Conservation (phyloP, 2,888 invertebrate genomes). For the Entomobrya proxima region DNA sequence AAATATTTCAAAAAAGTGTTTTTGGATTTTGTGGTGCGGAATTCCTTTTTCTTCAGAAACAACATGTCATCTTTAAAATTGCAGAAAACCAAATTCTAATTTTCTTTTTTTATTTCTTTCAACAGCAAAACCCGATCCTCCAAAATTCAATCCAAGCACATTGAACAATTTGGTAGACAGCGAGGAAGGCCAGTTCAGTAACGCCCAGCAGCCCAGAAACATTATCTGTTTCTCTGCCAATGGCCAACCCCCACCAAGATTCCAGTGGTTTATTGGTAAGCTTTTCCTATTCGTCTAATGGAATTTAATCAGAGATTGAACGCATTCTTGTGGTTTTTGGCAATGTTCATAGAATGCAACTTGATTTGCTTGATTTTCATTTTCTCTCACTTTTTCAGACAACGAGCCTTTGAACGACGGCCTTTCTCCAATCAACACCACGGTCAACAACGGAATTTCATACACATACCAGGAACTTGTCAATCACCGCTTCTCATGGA, state of each 20-base stretch:
- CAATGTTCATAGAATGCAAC: neutral
- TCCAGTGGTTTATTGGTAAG: conserved; percentile 72
- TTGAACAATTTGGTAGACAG: conserved; percentile 63
- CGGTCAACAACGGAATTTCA: conserved; percentile 5
- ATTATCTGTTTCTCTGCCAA: conserved; percentile 69
- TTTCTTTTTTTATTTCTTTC: neutral
- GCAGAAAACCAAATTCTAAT: neutral
- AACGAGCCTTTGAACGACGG: conserved; percentile 68
- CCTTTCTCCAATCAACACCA: conserved; percentile 65
- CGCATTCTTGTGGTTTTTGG: neutral
- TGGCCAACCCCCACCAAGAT: conserved; percentile 72
- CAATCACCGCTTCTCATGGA: conserved; percentile 67
- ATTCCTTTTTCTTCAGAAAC: neutral
- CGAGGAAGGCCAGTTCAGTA: conserved; percentile 29
- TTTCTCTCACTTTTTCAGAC: conserved; percentile 63
- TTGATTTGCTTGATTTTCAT: neutral
- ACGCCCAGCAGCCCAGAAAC: conserved; percentile 21
- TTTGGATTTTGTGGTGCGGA: neutral
- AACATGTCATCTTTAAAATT: neutral
- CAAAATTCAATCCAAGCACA: conserved; percentile 60
- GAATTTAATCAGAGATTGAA: neutral
- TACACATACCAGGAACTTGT: conserved; percentile 71
- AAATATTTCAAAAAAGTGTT: neutral
- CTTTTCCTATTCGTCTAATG: neutral
- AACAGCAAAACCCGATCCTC: conserved; percentile 73